A percentile compares a stretch with the other conserved stretches of the same genome.
Evolutionary conservation across 1,140 invertebrate genomes (phyloP).

Genomic region (Pollicipes pollicipes): DNA sequence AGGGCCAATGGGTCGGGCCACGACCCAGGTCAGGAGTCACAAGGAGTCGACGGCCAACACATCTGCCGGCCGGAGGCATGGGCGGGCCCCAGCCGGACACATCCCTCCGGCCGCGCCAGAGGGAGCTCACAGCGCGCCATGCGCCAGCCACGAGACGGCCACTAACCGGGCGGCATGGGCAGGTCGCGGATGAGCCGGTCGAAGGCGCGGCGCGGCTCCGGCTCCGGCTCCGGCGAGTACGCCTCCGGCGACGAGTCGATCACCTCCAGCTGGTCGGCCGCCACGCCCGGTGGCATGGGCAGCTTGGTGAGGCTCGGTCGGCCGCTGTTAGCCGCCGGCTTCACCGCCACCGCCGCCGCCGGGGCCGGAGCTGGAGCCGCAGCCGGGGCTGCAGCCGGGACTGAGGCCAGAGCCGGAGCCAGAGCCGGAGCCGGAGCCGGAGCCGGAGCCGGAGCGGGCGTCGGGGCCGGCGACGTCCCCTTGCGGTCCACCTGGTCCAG

Average conservation of each 20-base stretch:
- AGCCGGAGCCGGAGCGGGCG: slow-evolving; percentile 20
- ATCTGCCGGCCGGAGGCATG: no score
- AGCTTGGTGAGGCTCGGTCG: slow-evolving; percentile 34
- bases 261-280: slow-evolving; percentile 60
- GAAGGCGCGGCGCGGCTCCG: slow-evolving; percentile 19
- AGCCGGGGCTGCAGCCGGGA: slow-evolving; percentile 15
- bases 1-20: no score
- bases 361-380: slow-evolving; percentile 23
- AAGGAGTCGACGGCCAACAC: no score
- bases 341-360: slow-evolving; percentile 8
- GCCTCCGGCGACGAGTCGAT: slow-evolving; percentile 17
- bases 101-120: no score
- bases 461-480: slow-evolving; percentile 15
- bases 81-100: no score
- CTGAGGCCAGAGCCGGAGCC: slow-evolving; percentile 23
- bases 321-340: background rate
- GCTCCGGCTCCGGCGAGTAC: slow-evolving; percentile 14
- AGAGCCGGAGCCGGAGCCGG: slow-evolving; percentile 23
- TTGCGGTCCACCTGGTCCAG: background rate
- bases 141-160: no score
- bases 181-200: slow-evolving; percentile 56
- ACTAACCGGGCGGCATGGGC: slow-evolving; percentile 65
- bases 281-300: slow-evolving; percentile 21
- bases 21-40: no score
- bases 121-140: no score